A percentile compares a stretch with the other conserved stretches of the same genome.
Evolutionary conservation across 2,113 vertebrate species (phyloP).

Genomic region (Apteryx mantelli): DNA sequence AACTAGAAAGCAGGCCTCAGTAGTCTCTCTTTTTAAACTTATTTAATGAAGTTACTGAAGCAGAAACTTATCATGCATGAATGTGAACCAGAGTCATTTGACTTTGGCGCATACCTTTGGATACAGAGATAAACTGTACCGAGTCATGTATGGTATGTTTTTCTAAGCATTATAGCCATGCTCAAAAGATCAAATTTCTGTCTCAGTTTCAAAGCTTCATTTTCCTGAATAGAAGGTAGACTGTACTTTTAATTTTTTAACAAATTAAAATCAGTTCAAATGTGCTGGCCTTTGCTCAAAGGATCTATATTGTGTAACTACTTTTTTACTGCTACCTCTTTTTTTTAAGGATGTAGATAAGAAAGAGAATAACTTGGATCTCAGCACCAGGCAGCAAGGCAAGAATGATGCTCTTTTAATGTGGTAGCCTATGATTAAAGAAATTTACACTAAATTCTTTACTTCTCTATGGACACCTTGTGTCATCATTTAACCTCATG

Average conservation of each 20-base stretch:
- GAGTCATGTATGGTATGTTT: conserved; percentile 49
- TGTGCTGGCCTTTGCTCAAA: background rate
- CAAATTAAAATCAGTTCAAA: conserved; percentile 39
- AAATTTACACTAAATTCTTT: background rate
- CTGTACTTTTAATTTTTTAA: conserved; percentile 50
- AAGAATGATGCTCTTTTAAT: background rate
- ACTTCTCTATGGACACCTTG: background rate
- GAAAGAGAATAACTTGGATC: background rate
- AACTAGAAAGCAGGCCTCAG: background rate
- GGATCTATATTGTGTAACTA: background rate
- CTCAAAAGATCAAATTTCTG: conserved; percentile 38
- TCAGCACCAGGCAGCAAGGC: background rate
- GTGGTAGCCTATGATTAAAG: background rate
- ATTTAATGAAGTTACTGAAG: conserved; percentile 30
- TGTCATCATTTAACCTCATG: background rate
- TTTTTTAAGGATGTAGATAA: background rate
- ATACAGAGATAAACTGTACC: conserved; percentile 50
- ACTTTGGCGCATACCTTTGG: conserved; percentile 3
- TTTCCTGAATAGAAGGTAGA: conserved; percentile 29
- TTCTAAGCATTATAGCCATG: conserved; percentile 30
- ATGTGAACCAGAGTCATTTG: conserved; percentile 27
- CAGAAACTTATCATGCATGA: conserved; percentile 7
- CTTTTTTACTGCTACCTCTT: background rate
- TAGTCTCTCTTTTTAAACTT: background rate
- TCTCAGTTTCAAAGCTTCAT: conserved; percentile 57